Conservation (phyloP, 2,113 vertebrate genomes). For the Pollimyrus isidori region DNA sequence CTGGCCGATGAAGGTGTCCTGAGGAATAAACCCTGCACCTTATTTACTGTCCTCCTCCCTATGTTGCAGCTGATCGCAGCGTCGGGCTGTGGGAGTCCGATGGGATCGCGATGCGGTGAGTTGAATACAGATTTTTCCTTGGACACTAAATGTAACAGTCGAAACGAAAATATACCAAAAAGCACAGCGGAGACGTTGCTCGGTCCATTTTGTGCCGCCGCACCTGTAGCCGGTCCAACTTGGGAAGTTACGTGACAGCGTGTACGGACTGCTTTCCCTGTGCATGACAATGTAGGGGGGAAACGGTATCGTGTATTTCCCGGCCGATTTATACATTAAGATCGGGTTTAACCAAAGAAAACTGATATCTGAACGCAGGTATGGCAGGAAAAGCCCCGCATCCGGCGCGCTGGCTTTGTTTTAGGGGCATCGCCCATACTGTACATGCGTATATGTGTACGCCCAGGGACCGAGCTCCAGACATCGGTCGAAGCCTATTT, state of each 20-base stretch:
- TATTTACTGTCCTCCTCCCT: background rate
- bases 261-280: background rate
- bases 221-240: constrained; percentile 4
- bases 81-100: background rate
- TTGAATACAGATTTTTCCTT: background rate
- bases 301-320: background rate
- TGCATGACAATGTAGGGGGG: background rate
- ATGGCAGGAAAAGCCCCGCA: background rate
- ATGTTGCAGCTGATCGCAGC: background rate
- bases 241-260: background rate
- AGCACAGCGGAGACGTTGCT: background rate
- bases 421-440: background rate
- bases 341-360: background rate
- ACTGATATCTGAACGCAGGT: background rate
- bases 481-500: background rate
- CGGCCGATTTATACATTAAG: background rate
- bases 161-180: background rate
- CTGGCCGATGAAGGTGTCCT: background rate
- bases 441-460: background rate
- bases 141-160: background rate
- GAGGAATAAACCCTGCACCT: background rate
- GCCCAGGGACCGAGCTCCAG: background rate
- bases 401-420: background rate
- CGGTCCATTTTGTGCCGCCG: background rate
- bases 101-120: background rate